A percentile compares a stretch with the other conserved stretches of the same genome.
Conservation (phyloP, 64 coral and sea anemone genomes). For the Dendronephthya gigantea region DNA sequence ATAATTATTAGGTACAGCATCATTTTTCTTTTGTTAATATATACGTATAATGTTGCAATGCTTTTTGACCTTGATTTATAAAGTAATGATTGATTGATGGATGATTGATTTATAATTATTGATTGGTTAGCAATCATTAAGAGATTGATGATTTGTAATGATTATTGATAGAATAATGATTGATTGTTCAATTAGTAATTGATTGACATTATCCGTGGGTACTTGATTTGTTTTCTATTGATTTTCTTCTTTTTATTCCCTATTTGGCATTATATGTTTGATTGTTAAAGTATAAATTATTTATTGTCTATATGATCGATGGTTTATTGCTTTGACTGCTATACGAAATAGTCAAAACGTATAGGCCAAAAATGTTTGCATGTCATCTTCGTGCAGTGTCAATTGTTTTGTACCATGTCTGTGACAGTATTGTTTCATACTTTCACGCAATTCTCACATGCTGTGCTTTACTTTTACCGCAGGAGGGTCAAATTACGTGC, state of each 20-base stretch:
- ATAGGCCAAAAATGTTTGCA: no score
- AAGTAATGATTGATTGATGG: neutral
- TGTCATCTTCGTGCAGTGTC: no score
- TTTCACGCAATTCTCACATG: neutral
- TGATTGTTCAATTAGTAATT: neutral
- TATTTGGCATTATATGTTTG: no score
- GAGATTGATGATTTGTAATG: neutral
- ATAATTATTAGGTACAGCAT: no score
- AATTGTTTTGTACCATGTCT: no score
- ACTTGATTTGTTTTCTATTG: neutral
- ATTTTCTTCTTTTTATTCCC: neutral
- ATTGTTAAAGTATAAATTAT: neutral
- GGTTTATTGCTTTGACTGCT: no score
- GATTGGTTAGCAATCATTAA: neutral
- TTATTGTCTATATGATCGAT: neutral
- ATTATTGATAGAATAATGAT: neutral
- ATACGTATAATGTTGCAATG: no score
- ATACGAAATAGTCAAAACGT: no score
- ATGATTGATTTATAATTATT: neutral
- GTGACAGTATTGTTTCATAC: no score
- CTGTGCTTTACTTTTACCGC: neutral
- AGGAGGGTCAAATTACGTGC: conserved; percentile 12
- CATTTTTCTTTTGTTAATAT: no score
- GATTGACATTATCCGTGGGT: neutral
- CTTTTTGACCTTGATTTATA: no score